phyloP scores from a whole-genome alignment of 2,113 vertebrate species.

The Boulengeromyrus knoepffleri region DNA sequence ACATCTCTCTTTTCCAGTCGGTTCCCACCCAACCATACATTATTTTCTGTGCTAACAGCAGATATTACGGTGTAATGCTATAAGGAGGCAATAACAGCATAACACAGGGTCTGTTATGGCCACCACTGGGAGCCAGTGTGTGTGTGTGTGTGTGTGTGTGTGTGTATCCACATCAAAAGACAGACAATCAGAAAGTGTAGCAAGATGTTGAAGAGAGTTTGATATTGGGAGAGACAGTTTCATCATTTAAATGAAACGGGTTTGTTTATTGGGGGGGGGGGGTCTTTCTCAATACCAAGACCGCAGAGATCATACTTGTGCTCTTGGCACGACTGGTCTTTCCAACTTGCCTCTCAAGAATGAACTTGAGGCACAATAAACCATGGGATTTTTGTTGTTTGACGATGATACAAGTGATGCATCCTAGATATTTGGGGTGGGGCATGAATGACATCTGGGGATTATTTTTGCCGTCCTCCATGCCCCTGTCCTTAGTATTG shows the following conservation, averaged over 20 bases:
- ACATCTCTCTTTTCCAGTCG: background rate
- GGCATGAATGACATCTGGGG: background rate
- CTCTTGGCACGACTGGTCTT: background rate
- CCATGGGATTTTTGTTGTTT: background rate
- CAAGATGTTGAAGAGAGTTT: background rate
- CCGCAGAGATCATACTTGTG: background rate
- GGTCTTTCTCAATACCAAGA: background rate
- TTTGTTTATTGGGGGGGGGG: background rate
- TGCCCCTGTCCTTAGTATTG: background rate
- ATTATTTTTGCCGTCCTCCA: background rate
- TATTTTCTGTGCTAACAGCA: background rate
- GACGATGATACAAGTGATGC: background rate
- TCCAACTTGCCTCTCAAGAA: background rate
- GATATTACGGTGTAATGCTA: background rate
- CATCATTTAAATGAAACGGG: background rate
- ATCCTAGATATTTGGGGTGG: background rate
- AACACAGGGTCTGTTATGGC: background rate
- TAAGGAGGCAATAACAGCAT: background rate
- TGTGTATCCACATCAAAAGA: background rate
- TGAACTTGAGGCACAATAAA: background rate
- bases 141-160: background rate
- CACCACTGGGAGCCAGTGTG: background rate
- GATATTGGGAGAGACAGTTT: background rate
- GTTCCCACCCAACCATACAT: background rate
- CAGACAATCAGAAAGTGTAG: background rate